A percentile compares a stretch with the other conserved stretches of the same genome.
phyloP scores from a whole-genome alignment of 2,888 invertebrate species.

The Aradus depressus region DNA sequence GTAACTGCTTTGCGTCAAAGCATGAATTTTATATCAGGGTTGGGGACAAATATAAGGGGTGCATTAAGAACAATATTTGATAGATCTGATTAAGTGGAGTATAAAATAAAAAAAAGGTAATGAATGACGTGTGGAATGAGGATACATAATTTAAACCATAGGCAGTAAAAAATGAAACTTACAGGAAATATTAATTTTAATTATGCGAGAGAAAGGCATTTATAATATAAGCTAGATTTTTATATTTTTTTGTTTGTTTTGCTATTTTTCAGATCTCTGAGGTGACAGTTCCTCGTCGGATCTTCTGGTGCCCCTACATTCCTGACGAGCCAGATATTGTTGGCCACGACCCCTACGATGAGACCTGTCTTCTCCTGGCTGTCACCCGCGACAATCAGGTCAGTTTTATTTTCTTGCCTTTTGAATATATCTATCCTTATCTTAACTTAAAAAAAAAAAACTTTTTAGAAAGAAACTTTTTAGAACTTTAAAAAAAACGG shows the following conservation, averaged over 20 bases:
- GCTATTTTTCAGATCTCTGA: slow-evolving; percentile 5
- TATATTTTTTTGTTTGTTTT: background rate
- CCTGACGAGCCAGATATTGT: slow-evolving; percentile 46
- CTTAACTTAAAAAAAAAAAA: background rate
- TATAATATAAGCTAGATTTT: background rate
- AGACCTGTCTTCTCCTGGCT: slow-evolving; percentile 65
- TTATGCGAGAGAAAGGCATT: background rate
- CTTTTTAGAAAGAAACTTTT: background rate
- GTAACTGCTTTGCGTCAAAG: too few relatives aligned
- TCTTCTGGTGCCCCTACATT: slow-evolving; percentile 91
- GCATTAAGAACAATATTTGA: too few relatives aligned
- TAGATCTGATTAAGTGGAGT: too few relatives aligned
- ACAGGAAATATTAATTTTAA: background rate
- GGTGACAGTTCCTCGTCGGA: slow-evolving; percentile 38
- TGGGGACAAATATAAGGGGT: too few relatives aligned
- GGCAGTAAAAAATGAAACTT: too few relatives aligned
- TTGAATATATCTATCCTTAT: slow-evolving; percentile 12
- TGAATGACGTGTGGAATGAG: too few relatives aligned
- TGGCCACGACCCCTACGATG: slow-evolving; percentile 38
- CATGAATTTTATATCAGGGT: too few relatives aligned
- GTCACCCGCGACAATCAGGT: slow-evolving; percentile 60
- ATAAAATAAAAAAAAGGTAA: too few relatives aligned
- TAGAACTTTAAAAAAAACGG: too few relatives aligned
- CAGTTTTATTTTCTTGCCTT: slow-evolving; percentile 9
- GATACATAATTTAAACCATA: too few relatives aligned